Evolutionary conservation across 2,113 vertebrate species (phyloP).

Genomic region (Anguilla japonica): DNA sequence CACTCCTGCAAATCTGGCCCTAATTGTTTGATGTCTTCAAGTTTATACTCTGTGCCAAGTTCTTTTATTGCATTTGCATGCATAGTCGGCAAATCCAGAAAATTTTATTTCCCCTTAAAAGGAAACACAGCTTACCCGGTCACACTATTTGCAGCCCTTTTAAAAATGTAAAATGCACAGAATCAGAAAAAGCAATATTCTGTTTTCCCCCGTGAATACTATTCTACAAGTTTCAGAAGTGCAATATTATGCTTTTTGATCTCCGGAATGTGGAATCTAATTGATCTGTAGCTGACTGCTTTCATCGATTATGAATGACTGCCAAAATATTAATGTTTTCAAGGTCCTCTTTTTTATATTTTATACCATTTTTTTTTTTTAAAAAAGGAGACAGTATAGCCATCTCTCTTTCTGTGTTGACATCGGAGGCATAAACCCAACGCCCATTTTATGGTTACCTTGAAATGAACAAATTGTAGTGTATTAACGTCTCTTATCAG

Average conservation of each 20-base stretch:
- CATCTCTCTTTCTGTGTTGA: too few relatives aligned
- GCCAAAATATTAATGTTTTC: not conserved
- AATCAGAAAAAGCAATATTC: not conserved
- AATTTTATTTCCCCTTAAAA: not conserved
- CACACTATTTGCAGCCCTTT: not conserved
- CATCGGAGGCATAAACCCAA: too few relatives aligned
- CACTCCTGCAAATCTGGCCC: not conserved
- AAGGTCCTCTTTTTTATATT: not conserved
- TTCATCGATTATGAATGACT: not conserved
- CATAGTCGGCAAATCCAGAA: not conserved
- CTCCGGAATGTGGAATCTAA: not conserved
- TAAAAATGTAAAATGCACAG: not conserved
- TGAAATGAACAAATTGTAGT: too few relatives aligned
- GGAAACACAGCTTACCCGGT: not conserved
- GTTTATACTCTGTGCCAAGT: conserved; percentile 72
- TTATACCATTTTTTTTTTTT: too few relatives aligned
- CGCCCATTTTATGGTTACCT: too few relatives aligned
- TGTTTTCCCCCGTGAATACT: not conserved
- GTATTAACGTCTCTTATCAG: too few relatives aligned
- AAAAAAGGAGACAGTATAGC: too few relatives aligned
- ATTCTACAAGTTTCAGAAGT: not conserved
- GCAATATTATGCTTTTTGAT: not conserved
- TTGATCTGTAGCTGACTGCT: not conserved
- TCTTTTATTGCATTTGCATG: conserved; percentile 68
- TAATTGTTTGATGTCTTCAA: conserved; percentile 68